Percentiles rank a stretch among this genome's conserved stretches.
These are phyloP conservation scores for Staurois parvus DNA, from an alignment of 2,797 vertebrate genomes.

Conservation along the genomic window DNA sequence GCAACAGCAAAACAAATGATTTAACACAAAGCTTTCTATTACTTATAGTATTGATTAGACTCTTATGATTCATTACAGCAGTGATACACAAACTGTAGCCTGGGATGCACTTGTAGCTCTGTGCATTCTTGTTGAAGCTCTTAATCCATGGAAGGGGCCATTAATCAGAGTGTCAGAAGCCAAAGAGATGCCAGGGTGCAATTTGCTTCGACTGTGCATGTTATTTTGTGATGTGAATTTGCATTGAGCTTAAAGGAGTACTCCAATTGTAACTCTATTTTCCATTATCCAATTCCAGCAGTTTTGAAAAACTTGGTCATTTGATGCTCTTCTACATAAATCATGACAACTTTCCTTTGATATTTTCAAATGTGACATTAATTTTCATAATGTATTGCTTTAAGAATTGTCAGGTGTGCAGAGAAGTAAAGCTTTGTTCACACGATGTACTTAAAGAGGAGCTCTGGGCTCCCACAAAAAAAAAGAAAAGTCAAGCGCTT, in stretches of 20 bases:
- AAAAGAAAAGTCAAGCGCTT: no score
- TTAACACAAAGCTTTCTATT: slow-evolving; percentile 62
- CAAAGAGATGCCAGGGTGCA: slow-evolving; percentile 42
- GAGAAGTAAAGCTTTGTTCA: no score
- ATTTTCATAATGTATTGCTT: no score
- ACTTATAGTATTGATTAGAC: slow-evolving; percentile 61
- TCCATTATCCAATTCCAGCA: no score
- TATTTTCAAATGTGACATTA: no score
- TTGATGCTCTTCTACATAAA: no score
- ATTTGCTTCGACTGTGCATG: slow-evolving; percentile 15
- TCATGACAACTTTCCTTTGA: no score
- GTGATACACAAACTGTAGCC: slow-evolving; percentile 47
- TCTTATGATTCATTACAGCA: slow-evolving; percentile 61
- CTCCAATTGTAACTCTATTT: neutral
- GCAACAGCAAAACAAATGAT: slow-evolving; percentile 61
- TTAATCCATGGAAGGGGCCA: slow-evolving; percentile 52
- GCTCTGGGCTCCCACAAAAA: no score
- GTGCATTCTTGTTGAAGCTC: slow-evolving; percentile 40
- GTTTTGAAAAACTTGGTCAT: no score
- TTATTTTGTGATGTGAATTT: slow-evolving; percentile 2
- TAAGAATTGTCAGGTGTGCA: no score
- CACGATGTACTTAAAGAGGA: no score
- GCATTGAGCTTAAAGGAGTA: slow-evolving; percentile 1
- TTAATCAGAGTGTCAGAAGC: slow-evolving; percentile 50
- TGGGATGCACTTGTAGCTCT: slow-evolving; percentile 55